These are phyloP conservation scores for Saturnia japonica DNA, from an alignment of 2,888 invertebrate species.

Conservation along the genomic window DNA sequence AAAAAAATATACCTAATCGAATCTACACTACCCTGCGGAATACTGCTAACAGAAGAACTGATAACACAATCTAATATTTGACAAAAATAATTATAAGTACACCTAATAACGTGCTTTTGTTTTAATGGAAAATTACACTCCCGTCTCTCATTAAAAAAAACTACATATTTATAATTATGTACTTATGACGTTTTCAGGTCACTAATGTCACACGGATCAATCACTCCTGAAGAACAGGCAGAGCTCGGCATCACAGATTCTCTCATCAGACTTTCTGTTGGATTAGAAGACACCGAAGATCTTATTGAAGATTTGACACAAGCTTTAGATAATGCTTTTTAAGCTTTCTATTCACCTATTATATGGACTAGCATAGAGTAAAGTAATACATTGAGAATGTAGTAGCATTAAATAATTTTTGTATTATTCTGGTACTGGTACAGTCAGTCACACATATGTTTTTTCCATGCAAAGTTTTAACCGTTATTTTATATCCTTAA, in stretches of 20 bases:
- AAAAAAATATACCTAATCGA: no score
- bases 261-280: slow-evolving; percentile 93
- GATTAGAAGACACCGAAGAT: slow-evolving; percentile 93
- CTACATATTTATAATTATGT: not conserved
- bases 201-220: slow-evolving; percentile 97
- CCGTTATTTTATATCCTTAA: no score
- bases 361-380: not conserved
- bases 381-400: no score
- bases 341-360: slow-evolving; percentile 23
- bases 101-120: no score
- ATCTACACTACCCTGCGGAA: no score
- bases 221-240: slow-evolving; percentile 87
- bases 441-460: no score
- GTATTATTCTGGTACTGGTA: not conserved
- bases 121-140: no score
- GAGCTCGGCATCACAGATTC: slow-evolving; percentile 91
- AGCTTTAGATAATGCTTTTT: slow-evolving; percentile 85
- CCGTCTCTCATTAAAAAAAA: not conserved
- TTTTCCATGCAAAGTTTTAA: no score
- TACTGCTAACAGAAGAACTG: no score
- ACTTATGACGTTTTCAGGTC: slow-evolving; percentile 78
- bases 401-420: not conserved
- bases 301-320: slow-evolving; percentile 91
- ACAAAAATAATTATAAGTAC: no score
- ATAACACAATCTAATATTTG: no score